phyloP scores from a whole-genome alignment of 2,113 vertebrate species.

The Orientallactaga bullata region DNA sequence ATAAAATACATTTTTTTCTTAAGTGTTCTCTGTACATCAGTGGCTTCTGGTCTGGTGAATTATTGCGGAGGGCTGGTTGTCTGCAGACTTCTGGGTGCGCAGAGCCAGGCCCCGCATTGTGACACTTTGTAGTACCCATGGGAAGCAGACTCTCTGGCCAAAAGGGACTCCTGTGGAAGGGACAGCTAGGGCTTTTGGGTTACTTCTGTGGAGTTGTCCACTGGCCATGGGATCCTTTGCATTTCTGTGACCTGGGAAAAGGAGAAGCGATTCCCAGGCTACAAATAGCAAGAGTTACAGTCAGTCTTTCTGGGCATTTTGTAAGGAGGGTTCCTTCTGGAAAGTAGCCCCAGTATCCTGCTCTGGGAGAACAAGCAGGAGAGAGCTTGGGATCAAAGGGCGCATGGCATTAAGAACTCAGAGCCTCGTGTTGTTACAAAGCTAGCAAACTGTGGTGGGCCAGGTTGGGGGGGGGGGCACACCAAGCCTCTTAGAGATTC shows the following conservation, averaged over 20 bases:
- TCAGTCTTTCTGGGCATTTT: slow-evolving; percentile 40
- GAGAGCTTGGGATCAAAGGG: slow-evolving; percentile 29
- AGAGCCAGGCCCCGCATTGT: slow-evolving; percentile 59
- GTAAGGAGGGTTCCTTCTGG: slow-evolving; percentile 20
- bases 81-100: slow-evolving; percentile 22
- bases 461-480: not conserved
- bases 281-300: slow-evolving; percentile 15
- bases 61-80: slow-evolving; percentile 86
- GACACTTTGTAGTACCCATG: slow-evolving; percentile 33
- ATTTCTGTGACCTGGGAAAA: slow-evolving; percentile 19
- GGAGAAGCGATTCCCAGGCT: slow-evolving; percentile 26
- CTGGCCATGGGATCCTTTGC: slow-evolving; percentile 44
- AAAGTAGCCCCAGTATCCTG: slow-evolving; percentile 11
- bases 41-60: slow-evolving; percentile 84
- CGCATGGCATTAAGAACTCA: slow-evolving; percentile 20
- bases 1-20: slow-evolving; percentile 87
- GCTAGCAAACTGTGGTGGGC: not conserved
- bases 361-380: slow-evolving; percentile 48
- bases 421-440: slow-evolving; percentile 48
- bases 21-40: slow-evolving; percentile 83
- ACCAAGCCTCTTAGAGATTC: slow-evolving; percentile 16
- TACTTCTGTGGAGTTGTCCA: slow-evolving; percentile 6
- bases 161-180: not conserved
- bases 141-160: slow-evolving; percentile 65
- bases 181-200: slow-evolving; percentile 15